Conservation (phyloP, 2,888 invertebrate genomes). For the Acronicta leporina region DNA sequence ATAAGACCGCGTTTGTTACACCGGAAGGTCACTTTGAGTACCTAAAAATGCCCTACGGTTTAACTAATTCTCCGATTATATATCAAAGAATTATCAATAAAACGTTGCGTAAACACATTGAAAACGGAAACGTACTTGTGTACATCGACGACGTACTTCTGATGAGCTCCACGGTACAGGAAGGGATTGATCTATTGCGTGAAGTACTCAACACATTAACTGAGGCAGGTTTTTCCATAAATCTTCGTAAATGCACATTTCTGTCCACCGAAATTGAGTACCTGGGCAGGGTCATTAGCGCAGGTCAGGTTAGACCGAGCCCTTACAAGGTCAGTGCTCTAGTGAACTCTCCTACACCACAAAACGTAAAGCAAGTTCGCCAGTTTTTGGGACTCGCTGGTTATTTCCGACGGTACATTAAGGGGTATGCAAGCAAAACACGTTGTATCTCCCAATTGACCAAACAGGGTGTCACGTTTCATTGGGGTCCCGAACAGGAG, state of each 20-base stretch:
- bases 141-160: background rate
- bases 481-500: constrained; percentile 18
- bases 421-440: constrained; percentile 25
- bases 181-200: constrained; percentile 1
- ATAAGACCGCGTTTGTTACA: too few species aligned
- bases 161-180: background rate
- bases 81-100: too few species aligned
- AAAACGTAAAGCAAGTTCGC: constrained; percentile 1
- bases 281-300: background rate
- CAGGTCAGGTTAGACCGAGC: constrained; percentile 15
- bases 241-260: constrained; percentile 30
- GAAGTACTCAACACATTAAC: constrained; percentile 22
- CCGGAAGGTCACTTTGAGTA: too few species aligned
- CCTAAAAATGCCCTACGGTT: too few species aligned
- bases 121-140: too few species aligned
- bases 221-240: constrained; percentile 31
- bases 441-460: constrained; percentile 21
- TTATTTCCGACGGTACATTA: constrained; percentile 12
- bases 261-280: constrained; percentile 9
- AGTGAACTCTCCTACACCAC: constrained; percentile 3
- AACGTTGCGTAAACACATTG: too few species aligned
- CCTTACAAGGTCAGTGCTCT: constrained; percentile 5
- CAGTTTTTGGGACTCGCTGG: constrained; percentile 15
- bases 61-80: too few species aligned
- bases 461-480: constrained; percentile 10